Evolutionary conservation across 2,797 vertebrate species (phyloP).

Genomic region (Hoplostethus atlanticus): DNA sequence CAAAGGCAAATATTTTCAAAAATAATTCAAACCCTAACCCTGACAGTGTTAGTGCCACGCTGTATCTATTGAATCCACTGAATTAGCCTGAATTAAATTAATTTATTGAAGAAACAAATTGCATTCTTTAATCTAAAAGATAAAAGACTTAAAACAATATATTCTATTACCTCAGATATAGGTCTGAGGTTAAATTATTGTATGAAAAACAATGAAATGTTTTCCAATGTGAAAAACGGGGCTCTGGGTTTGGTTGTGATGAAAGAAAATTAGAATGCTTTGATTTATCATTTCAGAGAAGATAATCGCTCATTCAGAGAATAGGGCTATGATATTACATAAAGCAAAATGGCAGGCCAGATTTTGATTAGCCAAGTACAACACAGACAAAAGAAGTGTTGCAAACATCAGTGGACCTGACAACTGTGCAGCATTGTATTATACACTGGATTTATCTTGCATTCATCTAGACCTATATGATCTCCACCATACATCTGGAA

Average conservation of each 20-base stretch:
- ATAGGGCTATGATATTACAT: slow-evolving; percentile 13
- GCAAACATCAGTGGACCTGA: slow-evolving; percentile 26
- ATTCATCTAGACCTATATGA: slow-evolving; percentile 20
- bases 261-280: neutral
- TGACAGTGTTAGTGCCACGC: neutral
- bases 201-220: slow-evolving; percentile 9
- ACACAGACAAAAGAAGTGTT: slow-evolving; percentile 13
- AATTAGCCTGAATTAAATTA: slow-evolving; percentile 10
- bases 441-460: slow-evolving; percentile 20
- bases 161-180: neutral
- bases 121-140: neutral
- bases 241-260: slow-evolving; percentile 4
- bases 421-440: slow-evolving; percentile 30
- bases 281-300: slow-evolving; percentile 20
- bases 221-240: neutral
- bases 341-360: slow-evolving; percentile 6
- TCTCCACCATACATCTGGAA: slow-evolving; percentile 31
- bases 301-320: neutral
- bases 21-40: neutral
- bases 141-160: neutral
- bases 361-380: neutral
- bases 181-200: neutral
- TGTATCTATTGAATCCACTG: too few relatives aligned
- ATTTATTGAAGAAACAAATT: neutral
- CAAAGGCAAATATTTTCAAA: too few relatives aligned